Evolutionary conservation across 2,113 vertebrate species (phyloP).

Genomic region (Rattus rattus): DNA sequence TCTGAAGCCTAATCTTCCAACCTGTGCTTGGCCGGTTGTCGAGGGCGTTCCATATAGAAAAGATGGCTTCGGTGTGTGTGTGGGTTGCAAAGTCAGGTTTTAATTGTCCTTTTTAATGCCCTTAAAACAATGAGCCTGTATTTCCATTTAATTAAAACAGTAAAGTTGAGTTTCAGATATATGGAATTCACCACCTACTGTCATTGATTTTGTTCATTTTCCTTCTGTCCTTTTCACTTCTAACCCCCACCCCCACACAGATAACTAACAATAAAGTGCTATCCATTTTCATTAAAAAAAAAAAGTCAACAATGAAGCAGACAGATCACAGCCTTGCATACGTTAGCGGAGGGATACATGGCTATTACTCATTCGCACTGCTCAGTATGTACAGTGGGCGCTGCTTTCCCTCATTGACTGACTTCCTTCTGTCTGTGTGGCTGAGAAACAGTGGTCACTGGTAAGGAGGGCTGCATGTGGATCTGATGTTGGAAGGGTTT

Average conservation of each 20-base stretch:
- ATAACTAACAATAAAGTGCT: slow-evolving; percentile 80
- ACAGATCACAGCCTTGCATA: slow-evolving; percentile 70
- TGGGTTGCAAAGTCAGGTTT: slow-evolving; percentile 46
- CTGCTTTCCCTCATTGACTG: slow-evolving; percentile 57
- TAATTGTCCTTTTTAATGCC: slow-evolving; percentile 84
- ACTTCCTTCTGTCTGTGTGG: slow-evolving; percentile 22
- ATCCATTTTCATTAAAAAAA: slow-evolving; percentile 81
- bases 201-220: slow-evolving; percentile 85
- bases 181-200: slow-evolving; percentile 76
- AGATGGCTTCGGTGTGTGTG: neutral
- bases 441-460: neutral
- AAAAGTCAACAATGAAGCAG: slow-evolving; percentile 78
- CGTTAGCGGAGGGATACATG: slow-evolving; percentile 74
- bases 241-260: slow-evolving; percentile 59
- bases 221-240: slow-evolving; percentile 70
- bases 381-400: slow-evolving; percentile 55
- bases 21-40: neutral
- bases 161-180: slow-evolving; percentile 82
- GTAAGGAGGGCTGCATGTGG: neutral
- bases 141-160: slow-evolving; percentile 90
- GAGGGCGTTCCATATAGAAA: neutral
- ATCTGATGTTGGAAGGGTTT: neutral
- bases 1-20: slow-evolving; percentile 14
- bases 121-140: slow-evolving; percentile 84
- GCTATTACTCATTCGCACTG: slow-evolving; percentile 71